Evolutionary conservation across 2,888 invertebrate species (phyloP).

Genomic region (Mesoligia furuncula): DNA sequence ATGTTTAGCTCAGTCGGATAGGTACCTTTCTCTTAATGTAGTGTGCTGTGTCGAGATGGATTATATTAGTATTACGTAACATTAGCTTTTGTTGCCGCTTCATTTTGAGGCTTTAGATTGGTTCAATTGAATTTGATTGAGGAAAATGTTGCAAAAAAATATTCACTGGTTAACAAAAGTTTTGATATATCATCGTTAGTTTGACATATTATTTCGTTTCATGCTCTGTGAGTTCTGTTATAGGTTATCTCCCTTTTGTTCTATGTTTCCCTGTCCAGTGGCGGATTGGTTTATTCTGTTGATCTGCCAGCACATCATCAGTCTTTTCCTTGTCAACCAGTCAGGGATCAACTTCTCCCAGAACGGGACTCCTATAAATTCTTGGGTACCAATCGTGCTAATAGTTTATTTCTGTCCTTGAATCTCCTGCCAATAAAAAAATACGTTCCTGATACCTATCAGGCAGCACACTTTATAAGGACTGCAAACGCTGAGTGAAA

Average conservation of each 20-base stretch:
- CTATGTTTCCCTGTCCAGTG: neutral
- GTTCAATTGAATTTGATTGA: constrained; percentile 32
- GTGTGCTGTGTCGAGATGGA: constrained; percentile 53
- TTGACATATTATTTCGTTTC: neutral
- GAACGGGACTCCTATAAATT: neutral
- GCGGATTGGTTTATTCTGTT: neutral
- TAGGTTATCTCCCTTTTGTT: neutral
- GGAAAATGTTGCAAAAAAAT: constrained; percentile 31
- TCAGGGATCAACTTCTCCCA: too few relatives aligned
- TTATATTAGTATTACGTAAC: constrained; percentile 58
- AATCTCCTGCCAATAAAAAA: neutral
- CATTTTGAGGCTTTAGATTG: constrained; percentile 22
- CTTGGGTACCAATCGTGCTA: neutral
- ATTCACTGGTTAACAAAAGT: neutral
- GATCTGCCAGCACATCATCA: too few relatives aligned
- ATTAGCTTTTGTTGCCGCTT: constrained; percentile 43
- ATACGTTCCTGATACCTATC: neutral
- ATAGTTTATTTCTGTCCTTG: neutral
- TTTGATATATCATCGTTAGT: constrained; percentile 5
- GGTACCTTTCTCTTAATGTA: constrained; percentile 64
- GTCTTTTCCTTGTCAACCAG: neutral
- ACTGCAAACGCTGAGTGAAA: neutral
- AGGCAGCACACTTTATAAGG: neutral
- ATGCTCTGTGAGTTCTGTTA: neutral
- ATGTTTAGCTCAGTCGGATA: constrained; percentile 45